These are phyloP conservation scores for Drosophila oshimai DNA, from an alignment of 1,140 invertebrate genomes.

Conservation along the genomic window DNA sequence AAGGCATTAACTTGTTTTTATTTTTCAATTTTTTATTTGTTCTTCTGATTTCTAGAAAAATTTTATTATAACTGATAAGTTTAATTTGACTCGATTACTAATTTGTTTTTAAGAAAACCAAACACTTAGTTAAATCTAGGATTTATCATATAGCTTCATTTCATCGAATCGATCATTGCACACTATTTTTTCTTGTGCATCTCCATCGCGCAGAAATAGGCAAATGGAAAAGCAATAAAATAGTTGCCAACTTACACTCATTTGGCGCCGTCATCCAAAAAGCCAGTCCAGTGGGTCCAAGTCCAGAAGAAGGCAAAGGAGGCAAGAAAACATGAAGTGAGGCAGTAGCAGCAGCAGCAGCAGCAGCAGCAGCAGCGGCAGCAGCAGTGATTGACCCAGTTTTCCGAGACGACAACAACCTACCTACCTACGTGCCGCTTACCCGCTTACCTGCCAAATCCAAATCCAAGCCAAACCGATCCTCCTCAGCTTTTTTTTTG, in stretches of 20 bases:
- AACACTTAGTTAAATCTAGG: too few species aligned
- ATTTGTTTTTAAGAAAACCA: background rate
- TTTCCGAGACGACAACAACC: constrained; percentile 77
- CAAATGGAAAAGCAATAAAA: constrained; percentile 68
- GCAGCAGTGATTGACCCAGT: constrained; percentile 80
- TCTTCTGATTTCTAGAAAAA: too few species aligned
- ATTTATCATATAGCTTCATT: too few species aligned
- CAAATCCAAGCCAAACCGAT: constrained; percentile 58
- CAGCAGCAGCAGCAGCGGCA: constrained; percentile 32
- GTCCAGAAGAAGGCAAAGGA: constrained; percentile 38
- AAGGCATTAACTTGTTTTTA: too few species aligned
- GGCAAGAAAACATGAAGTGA: constrained; percentile 61
- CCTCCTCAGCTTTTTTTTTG: constrained; percentile 4
- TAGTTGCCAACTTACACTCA: constrained; percentile 69
- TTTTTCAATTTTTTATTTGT: too few species aligned
- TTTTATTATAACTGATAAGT: too few species aligned
- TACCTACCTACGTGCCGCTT: constrained; percentile 63
- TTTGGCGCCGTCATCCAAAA: constrained; percentile 62
- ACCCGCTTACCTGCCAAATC: constrained; percentile 59
- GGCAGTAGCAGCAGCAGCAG: constrained; percentile 26
- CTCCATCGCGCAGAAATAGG: constrained; percentile 44
- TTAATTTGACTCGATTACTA: background rate
- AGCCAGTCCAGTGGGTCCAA: constrained; percentile 60
- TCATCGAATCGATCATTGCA: background rate
- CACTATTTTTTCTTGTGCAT: constrained; percentile 7